Evolutionary conservation across 30 jellyfish, hydroid and myxozoan genomes (phyloP).

Genomic region (Mastigias papua): DNA sequence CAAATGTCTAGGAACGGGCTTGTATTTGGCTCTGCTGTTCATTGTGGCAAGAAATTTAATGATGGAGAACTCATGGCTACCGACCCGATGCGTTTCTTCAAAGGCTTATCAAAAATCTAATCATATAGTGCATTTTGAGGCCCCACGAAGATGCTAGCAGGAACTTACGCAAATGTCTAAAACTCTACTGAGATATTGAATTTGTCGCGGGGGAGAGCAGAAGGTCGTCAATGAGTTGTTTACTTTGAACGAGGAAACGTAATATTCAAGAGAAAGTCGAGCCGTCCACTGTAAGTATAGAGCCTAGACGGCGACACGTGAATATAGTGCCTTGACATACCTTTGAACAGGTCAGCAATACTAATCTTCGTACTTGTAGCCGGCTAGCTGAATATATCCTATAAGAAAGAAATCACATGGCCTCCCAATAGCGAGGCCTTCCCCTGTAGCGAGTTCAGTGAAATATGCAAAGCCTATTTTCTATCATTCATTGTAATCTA

Average conservation of each 20-base stretch:
- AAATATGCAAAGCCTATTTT: too few species aligned
- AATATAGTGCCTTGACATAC: too few species aligned
- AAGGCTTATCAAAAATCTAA: background rate
- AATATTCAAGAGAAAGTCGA: too few species aligned
- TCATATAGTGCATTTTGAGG: background rate
- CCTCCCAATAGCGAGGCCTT: background rate
- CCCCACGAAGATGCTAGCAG: background rate
- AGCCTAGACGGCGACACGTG: background rate
- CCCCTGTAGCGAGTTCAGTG: too few species aligned
- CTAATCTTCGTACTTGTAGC: too few species aligned
- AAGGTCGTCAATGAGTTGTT: background rate
- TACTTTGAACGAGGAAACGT: too few species aligned
- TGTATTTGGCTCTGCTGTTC: background rate
- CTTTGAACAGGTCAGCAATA: too few species aligned
- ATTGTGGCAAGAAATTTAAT: background rate
- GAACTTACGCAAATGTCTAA: background rate
- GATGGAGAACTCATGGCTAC: background rate
- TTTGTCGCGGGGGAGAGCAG: background rate
- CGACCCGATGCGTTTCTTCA: background rate
- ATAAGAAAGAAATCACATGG: too few species aligned
- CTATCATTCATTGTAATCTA: too few species aligned
- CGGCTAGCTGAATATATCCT: too few species aligned
- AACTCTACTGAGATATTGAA: background rate
- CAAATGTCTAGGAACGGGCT: too few species aligned
- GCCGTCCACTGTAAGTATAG: background rate